Conservation (phyloP, 1,140 invertebrate species). For the Protaetia brevitarsis region DNA sequence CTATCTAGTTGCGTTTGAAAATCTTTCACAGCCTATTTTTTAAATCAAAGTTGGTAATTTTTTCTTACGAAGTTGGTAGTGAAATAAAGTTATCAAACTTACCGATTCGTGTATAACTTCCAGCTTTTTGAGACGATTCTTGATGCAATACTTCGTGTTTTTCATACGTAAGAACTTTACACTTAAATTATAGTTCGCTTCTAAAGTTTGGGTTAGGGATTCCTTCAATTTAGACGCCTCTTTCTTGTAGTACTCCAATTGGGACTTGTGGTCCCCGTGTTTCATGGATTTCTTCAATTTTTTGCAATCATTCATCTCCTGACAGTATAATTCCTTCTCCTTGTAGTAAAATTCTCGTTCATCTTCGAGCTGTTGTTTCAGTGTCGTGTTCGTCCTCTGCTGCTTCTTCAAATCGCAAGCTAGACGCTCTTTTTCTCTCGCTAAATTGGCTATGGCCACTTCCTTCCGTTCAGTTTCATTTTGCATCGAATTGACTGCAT, state of each 20-base stretch:
- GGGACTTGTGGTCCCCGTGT: constrained; percentile 25
- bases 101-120: constrained; percentile 38
- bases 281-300: constrained; percentile 39
- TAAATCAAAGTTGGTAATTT: constrained; percentile 25
- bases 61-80: background rate
- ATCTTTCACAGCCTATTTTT: constrained; percentile 37
- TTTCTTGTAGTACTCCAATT: constrained; percentile 29
- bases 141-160: constrained; percentile 43
- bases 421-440: constrained; percentile 26
- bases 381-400: constrained; percentile 38
- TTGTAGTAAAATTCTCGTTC: constrained; percentile 45
- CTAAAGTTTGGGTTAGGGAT: constrained; percentile 44
- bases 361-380: constrained; percentile 44
- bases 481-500: constrained; percentile 36
- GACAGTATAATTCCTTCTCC: constrained; percentile 45
- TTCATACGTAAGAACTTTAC: constrained; percentile 49
- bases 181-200: constrained; percentile 48
- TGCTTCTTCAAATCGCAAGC: constrained; percentile 34
- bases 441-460: constrained; percentile 35
- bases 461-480: constrained; percentile 42
- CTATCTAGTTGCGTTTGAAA: constrained; percentile 38
- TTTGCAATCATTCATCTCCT: constrained; percentile 45
- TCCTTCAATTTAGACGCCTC: constrained; percentile 41
- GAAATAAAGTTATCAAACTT: constrained; percentile 21
- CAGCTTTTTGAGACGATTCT: constrained; percentile 36